Conservation (phyloP, 1,140 invertebrate species). For the Drosophila kikkawai region DNA sequence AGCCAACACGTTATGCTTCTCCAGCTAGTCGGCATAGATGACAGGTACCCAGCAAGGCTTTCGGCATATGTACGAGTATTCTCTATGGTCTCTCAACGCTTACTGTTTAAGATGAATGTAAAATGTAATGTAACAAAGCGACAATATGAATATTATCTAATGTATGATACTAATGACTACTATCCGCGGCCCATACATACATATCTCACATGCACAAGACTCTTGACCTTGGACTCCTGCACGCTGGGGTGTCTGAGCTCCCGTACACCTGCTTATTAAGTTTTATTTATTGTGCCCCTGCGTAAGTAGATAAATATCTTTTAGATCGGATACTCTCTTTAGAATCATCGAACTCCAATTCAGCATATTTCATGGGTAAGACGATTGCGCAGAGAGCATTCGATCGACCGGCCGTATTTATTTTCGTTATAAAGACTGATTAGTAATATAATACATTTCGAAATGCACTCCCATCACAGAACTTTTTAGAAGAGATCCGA, state of each 20-base stretch:
- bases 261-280: conserved; percentile 32
- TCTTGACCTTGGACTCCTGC: conserved; percentile 38
- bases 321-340: background rate
- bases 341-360: background rate
- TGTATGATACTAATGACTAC: conserved; percentile 65
- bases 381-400: conserved; percentile 32
- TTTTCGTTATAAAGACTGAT: conserved; percentile 81
- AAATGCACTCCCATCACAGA: conserved; percentile 32
- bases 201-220: conserved; percentile 65
- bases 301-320: conserved; percentile 36
- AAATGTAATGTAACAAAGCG: conserved; percentile 80
- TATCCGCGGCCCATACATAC: conserved; percentile 45
- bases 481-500: background rate
- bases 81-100: conserved; percentile 65
- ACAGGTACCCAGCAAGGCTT: conserved; percentile 62
- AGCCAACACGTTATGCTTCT: conserved; percentile 61
- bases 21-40: conserved; percentile 73
- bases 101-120: conserved; percentile 67
- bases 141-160: conserved; percentile 75
- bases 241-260: conserved; percentile 24
- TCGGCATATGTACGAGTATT: conserved; percentile 59
- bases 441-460: conserved; percentile 67
- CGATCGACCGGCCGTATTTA: conserved; percentile 40
- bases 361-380: background rate
- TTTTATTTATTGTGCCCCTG: conserved; percentile 14